Evolutionary conservation across 2,888 invertebrate species (phyloP).

Genomic region (Laothoe populi): DNA sequence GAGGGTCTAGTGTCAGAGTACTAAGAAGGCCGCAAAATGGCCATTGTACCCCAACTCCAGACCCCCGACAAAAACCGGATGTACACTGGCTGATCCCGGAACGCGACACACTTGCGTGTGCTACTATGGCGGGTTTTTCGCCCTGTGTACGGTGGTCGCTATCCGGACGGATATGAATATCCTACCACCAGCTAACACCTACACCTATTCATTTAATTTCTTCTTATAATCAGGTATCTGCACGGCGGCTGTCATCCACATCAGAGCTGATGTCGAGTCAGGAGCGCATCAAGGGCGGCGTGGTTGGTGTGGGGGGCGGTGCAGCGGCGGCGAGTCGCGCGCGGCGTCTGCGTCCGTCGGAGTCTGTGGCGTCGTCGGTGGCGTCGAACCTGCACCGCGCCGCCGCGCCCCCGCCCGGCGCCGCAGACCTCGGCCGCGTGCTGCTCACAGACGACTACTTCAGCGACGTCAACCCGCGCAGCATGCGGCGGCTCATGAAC

Average conservation of each 20-base stretch:
- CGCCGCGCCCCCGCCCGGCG: slow-evolving; percentile 74
- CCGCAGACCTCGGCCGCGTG: slow-evolving; percentile 90
- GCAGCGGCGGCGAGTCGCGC: slow-evolving; percentile 87
- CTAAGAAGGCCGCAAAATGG: too few relatives aligned
- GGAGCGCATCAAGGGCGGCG: slow-evolving; percentile 88
- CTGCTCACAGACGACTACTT: slow-evolving; percentile 99
- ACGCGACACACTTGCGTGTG: too few relatives aligned
- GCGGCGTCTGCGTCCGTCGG: slow-evolving; percentile 91
- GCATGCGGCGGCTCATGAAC: slow-evolving; percentile 98
- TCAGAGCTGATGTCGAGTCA: slow-evolving; percentile 93
- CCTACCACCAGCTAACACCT: too few relatives aligned
- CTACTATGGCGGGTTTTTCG: too few relatives aligned
- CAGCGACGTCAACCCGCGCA: slow-evolving; percentile 98
- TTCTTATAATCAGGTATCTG: slow-evolving; percentile 84
- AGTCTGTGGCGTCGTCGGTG: slow-evolving; percentile 95
- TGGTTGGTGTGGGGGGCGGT: slow-evolving; percentile 86
- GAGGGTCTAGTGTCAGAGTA: too few relatives aligned
- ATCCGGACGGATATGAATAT: too few relatives aligned
- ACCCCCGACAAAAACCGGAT: too few relatives aligned
- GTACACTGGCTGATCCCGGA: too few relatives aligned
- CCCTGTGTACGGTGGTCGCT: too few relatives aligned
- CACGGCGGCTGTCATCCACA: slow-evolving; percentile 90
- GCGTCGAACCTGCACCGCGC: slow-evolving; percentile 93
- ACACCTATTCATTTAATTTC: too few relatives aligned
- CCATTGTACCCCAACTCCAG: too few relatives aligned